A percentile compares a stretch with the other conserved stretches of the same genome.
These are phyloP conservation scores for Siphamia tubifer DNA, from an alignment of 2,113 vertebrate species.

Conservation along the genomic window DNA sequence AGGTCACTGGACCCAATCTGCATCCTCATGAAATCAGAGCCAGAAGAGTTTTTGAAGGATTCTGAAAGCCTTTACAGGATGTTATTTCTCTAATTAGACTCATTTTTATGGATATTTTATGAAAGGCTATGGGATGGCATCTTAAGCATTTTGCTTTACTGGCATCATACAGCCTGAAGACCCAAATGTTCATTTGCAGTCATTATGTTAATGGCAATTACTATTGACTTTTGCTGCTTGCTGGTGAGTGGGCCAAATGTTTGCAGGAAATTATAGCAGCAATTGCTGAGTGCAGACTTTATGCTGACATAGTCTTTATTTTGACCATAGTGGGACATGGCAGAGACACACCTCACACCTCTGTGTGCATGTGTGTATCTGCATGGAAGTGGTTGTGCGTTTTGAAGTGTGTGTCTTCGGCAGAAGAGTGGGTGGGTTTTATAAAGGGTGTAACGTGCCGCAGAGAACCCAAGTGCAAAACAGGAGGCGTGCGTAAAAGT, in stretches of 20 bases:
- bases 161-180: constrained; percentile 42
- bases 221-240: constrained; percentile 62
- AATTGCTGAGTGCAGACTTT: constrained; percentile 37
- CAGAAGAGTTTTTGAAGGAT: constrained; percentile 18
- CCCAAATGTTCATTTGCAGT: constrained; percentile 64
- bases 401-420: constrained; percentile 38
- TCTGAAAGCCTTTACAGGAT: constrained; percentile 17
- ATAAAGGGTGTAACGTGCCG: too few species aligned
- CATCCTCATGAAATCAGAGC: not conserved
- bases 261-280: constrained; percentile 49
- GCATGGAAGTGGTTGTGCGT: constrained; percentile 8
- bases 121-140: constrained; percentile 23
- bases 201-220: constrained; percentile 70
- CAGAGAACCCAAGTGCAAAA: too few species aligned
- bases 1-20: constrained; percentile 24
- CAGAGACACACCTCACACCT: constrained; percentile 18
- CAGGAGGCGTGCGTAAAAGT: too few species aligned
- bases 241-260: constrained; percentile 47
- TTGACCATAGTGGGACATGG: not conserved
- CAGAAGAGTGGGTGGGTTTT: constrained; percentile 44
- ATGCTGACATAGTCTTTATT: constrained; percentile 41
- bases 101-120: constrained; percentile 24
- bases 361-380: not conserved
- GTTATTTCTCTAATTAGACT: constrained; percentile 23
- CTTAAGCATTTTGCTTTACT: constrained; percentile 48